Conservation (phyloP, 2,888 invertebrate species). For the Homarus gammarus region DNA sequence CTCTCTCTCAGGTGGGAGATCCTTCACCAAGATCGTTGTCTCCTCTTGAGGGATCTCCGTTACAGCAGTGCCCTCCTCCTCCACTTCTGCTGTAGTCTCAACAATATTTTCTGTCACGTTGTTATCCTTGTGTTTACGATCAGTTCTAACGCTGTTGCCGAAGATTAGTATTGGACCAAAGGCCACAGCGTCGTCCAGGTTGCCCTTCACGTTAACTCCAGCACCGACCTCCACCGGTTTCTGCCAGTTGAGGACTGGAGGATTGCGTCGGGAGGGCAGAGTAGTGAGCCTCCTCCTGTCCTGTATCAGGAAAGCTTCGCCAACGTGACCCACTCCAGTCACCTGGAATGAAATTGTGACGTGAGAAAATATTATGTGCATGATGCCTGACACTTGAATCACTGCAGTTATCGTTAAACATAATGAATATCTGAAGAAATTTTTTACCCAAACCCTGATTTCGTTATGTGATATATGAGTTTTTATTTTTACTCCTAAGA, state of each 20-base stretch:
- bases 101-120: constrained; percentile 6
- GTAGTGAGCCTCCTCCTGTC: background rate
- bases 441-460: no score
- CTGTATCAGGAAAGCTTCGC: constrained; percentile 27
- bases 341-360: constrained; percentile 26
- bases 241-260: background rate
- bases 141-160: constrained; percentile 51
- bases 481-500: no score
- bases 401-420: no score
- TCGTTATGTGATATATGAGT: no score
- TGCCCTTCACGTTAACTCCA: constrained; percentile 54
- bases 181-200: constrained; percentile 18
- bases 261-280: background rate
- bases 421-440: no score
- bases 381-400: no score
- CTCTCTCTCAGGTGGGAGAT: background rate
- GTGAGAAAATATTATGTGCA: background rate
- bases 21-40: constrained; percentile 40
- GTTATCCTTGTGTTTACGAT: constrained; percentile 42
- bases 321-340: constrained; percentile 17
- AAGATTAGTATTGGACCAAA: constrained; percentile 45
- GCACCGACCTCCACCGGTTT: constrained; percentile 22
- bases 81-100: background rate
- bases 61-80: constrained; percentile 8
- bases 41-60: constrained; percentile 50